phyloP scores from a whole-genome alignment of 92 coral and sea anemone species.

The Metridium senile region DNA sequence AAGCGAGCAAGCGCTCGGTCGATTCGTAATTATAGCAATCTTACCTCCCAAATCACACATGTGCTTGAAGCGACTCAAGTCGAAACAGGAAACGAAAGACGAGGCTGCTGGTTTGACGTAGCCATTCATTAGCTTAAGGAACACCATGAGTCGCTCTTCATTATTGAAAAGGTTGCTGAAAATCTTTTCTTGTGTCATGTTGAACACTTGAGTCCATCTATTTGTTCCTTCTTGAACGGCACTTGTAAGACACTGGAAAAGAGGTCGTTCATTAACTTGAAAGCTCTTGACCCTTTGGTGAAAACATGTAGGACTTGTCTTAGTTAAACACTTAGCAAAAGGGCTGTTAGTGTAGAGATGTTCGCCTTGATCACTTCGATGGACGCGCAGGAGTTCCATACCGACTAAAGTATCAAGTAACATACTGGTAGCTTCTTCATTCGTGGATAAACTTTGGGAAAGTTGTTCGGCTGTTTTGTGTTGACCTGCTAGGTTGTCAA shows the following conservation, averaged over 20 bases:
- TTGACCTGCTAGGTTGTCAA: constrained; percentile 25
- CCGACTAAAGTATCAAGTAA: constrained; percentile 47
- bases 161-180: constrained; percentile 17
- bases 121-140: constrained; percentile 24
- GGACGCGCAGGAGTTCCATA: constrained; percentile 36
- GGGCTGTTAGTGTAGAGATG: constrained; percentile 37
- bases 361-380: not conserved
- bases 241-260: constrained; percentile 34
- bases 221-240: constrained; percentile 60
- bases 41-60: constrained; percentile 68
- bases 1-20: no score
- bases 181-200: constrained; percentile 29
- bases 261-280: constrained; percentile 16
- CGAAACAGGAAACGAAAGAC: constrained; percentile 42
- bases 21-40: no score
- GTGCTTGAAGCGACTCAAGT: constrained; percentile 24
- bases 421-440: constrained; percentile 40
- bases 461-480: constrained; percentile 25
- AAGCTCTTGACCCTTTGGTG: constrained; percentile 15
- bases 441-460: constrained; percentile 21
- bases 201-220: constrained; percentile 59
- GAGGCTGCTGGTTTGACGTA: constrained; percentile 22
- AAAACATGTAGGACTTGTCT: constrained; percentile 31
- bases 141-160: constrained; percentile 16
- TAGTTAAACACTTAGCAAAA: constrained; percentile 42